Base-by-base conservation (phyloP, 1,140 invertebrate species). In the Lucilia sericata region DNA sequence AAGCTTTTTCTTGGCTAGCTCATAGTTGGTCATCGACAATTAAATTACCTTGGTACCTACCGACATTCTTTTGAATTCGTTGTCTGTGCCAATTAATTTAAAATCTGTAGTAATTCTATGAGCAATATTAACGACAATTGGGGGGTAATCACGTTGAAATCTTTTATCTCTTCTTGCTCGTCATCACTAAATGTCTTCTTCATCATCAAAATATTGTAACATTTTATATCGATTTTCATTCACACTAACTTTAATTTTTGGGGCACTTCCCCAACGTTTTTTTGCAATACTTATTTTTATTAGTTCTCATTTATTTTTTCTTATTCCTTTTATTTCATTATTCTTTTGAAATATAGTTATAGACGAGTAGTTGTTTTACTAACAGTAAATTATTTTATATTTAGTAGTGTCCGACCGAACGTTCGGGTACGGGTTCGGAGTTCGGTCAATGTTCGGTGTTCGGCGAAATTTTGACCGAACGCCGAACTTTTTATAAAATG, bases 41-140 rank as follows among this genome's bases (percentile, higher is more conserved):
- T 30, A 75, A 30, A 75, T 75, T 75, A 75, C 12, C 30, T 75
- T 75, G 5, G 74, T 75, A 5, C 74, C 74, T 25, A 75, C 30
- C 1, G 74, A 75, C 74, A 75, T 75, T 34, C 74, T 75, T 14
- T 75, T 13, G 30, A 75, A 75, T 14, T 75, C 30, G 30, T 34
- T 36, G 5, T 75, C 13, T 75, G 21, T 30, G 12, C 74, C 30
- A 25, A 75, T 7, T 34, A 34, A 30, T 30, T 30, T 34, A 34
- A 75, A 34, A 30, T 5, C 74, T 30, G 13, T 10, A 14, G 30
- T 75, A 14, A 75, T 36, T 25, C 74, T 13, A 30, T 9, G 5
- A 75, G 1, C 2, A 14, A 9, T 13, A 10, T 75, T 9, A 75
- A 75, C 74, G 5, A 34, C 10, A 13, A 75, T 75, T 14, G 21